These are phyloP conservation scores for Apis laboriosa DNA, from an alignment of 1,140 invertebrate species.

Conservation along the genomic window DNA sequence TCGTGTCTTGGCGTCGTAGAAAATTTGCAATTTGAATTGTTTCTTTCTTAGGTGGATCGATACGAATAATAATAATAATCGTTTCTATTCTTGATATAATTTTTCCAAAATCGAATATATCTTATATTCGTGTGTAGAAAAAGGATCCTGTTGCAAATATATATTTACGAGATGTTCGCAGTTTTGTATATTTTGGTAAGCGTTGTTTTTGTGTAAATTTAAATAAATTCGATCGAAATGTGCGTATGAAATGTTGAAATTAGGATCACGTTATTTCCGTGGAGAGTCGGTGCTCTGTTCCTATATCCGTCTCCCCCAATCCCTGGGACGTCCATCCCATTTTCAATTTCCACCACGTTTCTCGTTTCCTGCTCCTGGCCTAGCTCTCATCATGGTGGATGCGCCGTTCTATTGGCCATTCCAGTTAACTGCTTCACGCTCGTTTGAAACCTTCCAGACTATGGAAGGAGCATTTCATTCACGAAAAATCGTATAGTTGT, in stretches of 20 bases:
- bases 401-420: conserved; percentile 45
- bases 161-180: too few species aligned
- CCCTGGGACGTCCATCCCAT: conserved; percentile 74
- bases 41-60: too few species aligned
- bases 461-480: background rate
- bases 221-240: too few species aligned
- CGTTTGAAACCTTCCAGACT: background rate
- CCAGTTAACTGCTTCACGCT: conserved; percentile 34
- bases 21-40: too few species aligned
- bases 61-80: too few species aligned
- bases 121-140: too few species aligned
- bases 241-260: too few species aligned
- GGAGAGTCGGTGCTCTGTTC: conserved; percentile 57
- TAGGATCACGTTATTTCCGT: conserved; percentile 74
- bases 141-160: too few species aligned
- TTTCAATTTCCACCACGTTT: conserved; percentile 82
- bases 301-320: conserved; percentile 68
- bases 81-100: too few species aligned
- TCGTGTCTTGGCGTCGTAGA: background rate
- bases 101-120: too few species aligned
- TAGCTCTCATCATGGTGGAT: conserved; percentile 45
- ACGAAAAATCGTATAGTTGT: background rate
- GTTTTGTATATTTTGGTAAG: too few species aligned
- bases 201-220: too few species aligned
- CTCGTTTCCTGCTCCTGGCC: conserved; percentile 75